Evolutionary conservation across 2,888 invertebrate species (phyloP), one percentile per base, ranked within the genome.

Genomic region (Eubasilissa splendida): DNA sequence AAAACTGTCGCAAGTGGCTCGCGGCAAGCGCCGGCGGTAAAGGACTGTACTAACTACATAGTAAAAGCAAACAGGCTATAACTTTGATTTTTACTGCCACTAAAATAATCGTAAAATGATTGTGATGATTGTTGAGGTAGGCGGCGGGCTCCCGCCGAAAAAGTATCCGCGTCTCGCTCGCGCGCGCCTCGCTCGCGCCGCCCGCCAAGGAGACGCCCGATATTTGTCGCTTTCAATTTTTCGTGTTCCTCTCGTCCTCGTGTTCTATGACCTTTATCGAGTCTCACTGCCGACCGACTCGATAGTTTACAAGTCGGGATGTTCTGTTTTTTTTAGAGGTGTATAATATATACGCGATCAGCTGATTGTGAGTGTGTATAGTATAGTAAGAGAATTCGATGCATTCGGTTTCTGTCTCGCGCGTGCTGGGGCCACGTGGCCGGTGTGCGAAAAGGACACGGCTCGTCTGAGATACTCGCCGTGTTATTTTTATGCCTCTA

Each of bases 61-160:
- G 77, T 78, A 75, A 78, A 76, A 78, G 90, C 90, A 90, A 90
- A 90, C 90, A 90, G 90, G 88, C 90, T 89, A 90, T 90, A 90
- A 90, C 90, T 90, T 90, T 90, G 90, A 91, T 90, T 91, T 91
- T 91, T 91, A 91, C 90, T 90, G 77, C 79, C 83, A 90, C 90
- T 91, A 90, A 84, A 90, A 91, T 91, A 91, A 90, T 90, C 91
- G 91, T 91, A 91, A 90, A 90, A 83, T 82, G 79, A 83, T 82
- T 83, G 77, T 82, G 82, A 79, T 84, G 83, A 83, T 82, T 83
- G 82, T 81, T 81, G 83, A 79, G 80, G 78, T 77, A 84, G 80
- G 81, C 77, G 81, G 63, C 12, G 63, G 12, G 63, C 63, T 31
- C 33, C 63, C 63, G 12, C 65, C 14, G 42, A 52, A 59, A 52